A percentile compares a stretch with the other conserved stretches of the same genome.
These are phyloP conservation scores for Zhuqinia jingwanae DNA, from an alignment of 2,888 invertebrate species.

Conservation along the genomic window DNA sequence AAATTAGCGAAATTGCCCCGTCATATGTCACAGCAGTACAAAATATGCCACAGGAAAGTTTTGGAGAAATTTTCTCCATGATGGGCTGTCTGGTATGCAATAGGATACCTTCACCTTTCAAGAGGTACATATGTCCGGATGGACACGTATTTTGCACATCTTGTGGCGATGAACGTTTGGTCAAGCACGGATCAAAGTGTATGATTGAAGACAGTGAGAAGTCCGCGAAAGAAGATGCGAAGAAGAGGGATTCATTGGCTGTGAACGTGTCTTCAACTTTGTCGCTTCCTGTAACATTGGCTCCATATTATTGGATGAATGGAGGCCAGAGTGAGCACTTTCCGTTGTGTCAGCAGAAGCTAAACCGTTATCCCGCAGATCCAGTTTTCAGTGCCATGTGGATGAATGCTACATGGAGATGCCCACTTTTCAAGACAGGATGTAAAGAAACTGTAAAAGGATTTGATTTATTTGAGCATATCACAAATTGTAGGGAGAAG, in stretches of 20 bases:
- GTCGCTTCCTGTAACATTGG: too few relatives aligned
- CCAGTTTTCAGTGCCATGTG: conserved; percentile 9
- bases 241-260: too few relatives aligned
- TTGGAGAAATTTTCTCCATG: background rate
- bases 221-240: too few relatives aligned
- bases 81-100: background rate
- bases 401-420: conserved; percentile 16
- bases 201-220: background rate
- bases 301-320: too few relatives aligned
- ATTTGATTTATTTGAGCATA: background rate
- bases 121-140: conserved; percentile 1
- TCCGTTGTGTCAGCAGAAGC: conserved; percentile 8
- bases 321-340: background rate
- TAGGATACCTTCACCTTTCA: background rate
- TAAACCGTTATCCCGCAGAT: background rate
- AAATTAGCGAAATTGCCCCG: too few relatives aligned
- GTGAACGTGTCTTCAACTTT: too few relatives aligned
- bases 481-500: background rate
- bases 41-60: too few relatives aligned
- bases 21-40: too few relatives aligned
- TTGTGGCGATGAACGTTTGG: background rate
- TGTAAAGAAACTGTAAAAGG: background rate
- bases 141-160: background rate
- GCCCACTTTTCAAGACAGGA: background rate
- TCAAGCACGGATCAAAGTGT: conserved; percentile 23